Evolutionary conservation across 2,797 vertebrate species (phyloP), one percentile per base, ranked within the genome.

Genomic region (Eremophila alpestris): DNA sequence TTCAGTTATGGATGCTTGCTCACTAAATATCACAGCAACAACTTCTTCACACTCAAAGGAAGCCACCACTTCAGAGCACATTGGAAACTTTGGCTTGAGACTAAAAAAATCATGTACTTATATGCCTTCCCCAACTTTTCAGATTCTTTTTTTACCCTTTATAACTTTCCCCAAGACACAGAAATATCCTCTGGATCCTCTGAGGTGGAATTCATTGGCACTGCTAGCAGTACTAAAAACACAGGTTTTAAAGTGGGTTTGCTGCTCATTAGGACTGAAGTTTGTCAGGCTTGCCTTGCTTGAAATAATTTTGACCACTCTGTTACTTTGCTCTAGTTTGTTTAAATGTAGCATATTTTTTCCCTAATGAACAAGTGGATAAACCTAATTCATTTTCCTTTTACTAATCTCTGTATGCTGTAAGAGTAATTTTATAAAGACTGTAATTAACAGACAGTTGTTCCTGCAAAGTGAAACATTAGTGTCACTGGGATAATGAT

Each of bases 1-100:
- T 91, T 87, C 67, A 60, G 1, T 82, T 81, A 83, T 32, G 11
- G 74, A 60, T 89, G 32, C 41, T 74, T 90, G 55, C 34, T 92
- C 26, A 46, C 67, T 82, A 92, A 92, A 90, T 85, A 60, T 89
- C 89, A 89, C 70, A 94, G 63, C 34, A 93, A 59, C 68, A 79
- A 86, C 17, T 60, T 68, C 36, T 56, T 91, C 52, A 89, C 9
- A 23, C 13, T 78, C 49, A 36, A 67, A 87, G 68, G 24, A 92
- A 82, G 65, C 13, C 70, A 86, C 29, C 10, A 21, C 40, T 88
- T 83, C 13, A 83, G 40, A 91, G 59, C 20, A 65, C 5, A 18
- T 20, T 60, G 30, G 16, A 86, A 91, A 78, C 5, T 74, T 90
- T 40, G 3, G 45, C 74, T 80, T 5, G 1, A 89, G 82, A 88